Evolutionary conservation across 2,888 invertebrate species (phyloP).

Genomic region (Antheraea yamamai): DNA sequence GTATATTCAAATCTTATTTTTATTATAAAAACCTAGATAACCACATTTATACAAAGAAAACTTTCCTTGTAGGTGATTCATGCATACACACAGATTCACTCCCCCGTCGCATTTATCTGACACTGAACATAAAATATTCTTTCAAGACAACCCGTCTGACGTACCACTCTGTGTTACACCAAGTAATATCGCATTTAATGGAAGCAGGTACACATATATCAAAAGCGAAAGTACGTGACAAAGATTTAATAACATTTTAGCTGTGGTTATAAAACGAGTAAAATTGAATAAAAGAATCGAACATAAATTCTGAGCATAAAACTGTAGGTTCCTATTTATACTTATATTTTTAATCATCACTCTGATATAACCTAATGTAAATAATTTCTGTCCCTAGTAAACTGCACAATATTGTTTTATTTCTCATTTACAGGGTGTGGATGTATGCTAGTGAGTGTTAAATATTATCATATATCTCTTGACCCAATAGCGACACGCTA

Average conservation of each 20-base stretch:
- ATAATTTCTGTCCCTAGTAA: no score
- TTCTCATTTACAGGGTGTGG: no score
- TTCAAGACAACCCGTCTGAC: background rate
- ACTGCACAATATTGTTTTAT: no score
- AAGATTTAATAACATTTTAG: background rate
- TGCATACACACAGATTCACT: background rate
- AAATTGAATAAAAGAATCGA: background rate
- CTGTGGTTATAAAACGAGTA: background rate
- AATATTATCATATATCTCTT: no score
- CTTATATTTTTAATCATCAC: no score
- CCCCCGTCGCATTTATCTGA: background rate
- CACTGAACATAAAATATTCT: background rate
- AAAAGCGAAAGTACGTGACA: slow-evolving; percentile 5
- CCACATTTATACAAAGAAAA: background rate
- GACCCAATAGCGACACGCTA: no score
- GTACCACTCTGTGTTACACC: background rate
- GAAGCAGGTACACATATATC: background rate
- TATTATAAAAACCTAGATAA: no score
- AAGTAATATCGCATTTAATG: background rate
- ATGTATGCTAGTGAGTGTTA: no score
- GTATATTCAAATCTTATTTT: no score
- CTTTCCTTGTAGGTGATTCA: background rate
- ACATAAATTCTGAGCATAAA: no score
- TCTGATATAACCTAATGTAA: no score
- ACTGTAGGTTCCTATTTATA: no score